Conservation (phyloP, 1,140 invertebrate genomes). For the Helicorthomorpha holstii region DNA sequence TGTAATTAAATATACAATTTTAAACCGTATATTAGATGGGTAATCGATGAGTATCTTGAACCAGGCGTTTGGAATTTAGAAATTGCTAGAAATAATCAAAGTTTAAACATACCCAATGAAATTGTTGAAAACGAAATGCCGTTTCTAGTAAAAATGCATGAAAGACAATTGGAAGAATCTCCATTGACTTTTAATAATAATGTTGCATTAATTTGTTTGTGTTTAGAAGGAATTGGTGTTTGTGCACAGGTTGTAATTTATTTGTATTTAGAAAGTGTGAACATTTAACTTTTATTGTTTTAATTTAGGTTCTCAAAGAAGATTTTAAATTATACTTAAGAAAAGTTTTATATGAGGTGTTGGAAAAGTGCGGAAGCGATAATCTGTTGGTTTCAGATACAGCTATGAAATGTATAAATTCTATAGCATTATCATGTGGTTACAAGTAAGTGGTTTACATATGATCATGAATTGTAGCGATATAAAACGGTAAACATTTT, state of each 20-base stretch:
- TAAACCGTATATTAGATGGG: no score
- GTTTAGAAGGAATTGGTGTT: not conserved
- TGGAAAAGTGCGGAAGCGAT: not conserved
- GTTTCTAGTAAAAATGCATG: not conserved
- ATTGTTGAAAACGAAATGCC: not conserved
- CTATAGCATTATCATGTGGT: not conserved
- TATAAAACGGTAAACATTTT: no score
- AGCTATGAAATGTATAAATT: not conserved
- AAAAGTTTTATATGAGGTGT: not conserved
- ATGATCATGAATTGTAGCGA: not conserved
- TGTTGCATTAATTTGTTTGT: not conserved
- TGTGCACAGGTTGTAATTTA: not conserved
- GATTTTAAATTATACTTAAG: not conserved
- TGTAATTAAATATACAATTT: no score
- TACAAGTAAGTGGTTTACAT: not conserved
- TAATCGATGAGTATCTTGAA: not conserved
- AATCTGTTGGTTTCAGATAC: not conserved
- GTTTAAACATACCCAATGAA: not conserved
- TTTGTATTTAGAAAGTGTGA: no score
- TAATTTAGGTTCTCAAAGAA: not conserved
- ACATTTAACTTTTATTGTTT: no score
- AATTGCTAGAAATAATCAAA: no score
- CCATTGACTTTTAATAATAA: not conserved
- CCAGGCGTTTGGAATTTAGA: not conserved
- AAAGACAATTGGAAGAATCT: not conserved